Base-by-base conservation (phyloP, 1,140 invertebrate genomes). In the Hylaeus volcanicus region DNA sequence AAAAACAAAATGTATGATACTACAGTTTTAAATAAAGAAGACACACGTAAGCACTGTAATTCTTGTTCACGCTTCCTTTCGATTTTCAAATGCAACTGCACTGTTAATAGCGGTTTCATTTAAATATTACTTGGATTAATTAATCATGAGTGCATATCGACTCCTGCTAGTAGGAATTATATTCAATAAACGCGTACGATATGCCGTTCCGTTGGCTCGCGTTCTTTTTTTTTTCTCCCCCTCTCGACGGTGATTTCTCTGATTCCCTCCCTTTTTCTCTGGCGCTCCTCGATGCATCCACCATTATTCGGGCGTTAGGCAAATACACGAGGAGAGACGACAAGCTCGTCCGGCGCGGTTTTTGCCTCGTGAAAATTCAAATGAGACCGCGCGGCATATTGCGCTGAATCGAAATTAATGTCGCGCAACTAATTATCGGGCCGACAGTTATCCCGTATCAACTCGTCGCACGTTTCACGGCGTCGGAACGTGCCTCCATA, bases 401-500 rank as follows among this genome's bases (percentile, higher is more conserved):
- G 92, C 89, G 90, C 87, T 93, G 89, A 93, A 92, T 92, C 88
- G 91, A 92, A 92, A 92, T 93, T 93, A 92, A 93, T 92, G 90
- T 89, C 89, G 88, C 88, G 87, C 86, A 89, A 91, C 90, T 93
- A 93, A 93, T 92, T 92, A 92, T 91, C 88, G 85, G 26, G 87
- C 75, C 76, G 81, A 81, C 60, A 53, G 78, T 84, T 85, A 82
- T 78, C 60, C 69, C 85, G 80, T 81, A 74, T 74, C 61, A 51
- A n/a, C 53, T 51, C 12, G 39, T 63, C 5, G 60, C 37, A 37
- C 70, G 58, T 56, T 12, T 15, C 43, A 41, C 12, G 9, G 51
- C n/a, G 12, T 26, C 55, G 56, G 11, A 74, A 48, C 58, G 45
- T 45, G 75, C 60, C 51, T 51, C 61, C 43, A 65, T 74, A 66